Conservation (phyloP, 2,113 vertebrate species). For the Peromyscus leucopus region DNA sequence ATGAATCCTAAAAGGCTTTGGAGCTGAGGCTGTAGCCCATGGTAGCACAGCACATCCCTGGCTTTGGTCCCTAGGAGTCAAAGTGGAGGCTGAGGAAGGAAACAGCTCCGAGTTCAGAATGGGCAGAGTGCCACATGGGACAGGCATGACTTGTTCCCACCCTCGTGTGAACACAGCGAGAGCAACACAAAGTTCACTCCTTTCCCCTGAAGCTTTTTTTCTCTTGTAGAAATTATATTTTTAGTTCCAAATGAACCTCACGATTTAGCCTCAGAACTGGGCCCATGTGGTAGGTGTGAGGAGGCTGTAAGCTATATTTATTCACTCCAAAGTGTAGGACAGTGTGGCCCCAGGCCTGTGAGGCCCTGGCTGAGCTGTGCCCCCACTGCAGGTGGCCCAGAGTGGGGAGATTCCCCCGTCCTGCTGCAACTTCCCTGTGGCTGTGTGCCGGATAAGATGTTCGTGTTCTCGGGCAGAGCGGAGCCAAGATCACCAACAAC, state of each 20-base stretch:
- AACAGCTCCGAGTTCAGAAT: neutral
- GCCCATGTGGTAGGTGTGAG: neutral
- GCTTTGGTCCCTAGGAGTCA: neutral
- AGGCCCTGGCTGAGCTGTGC: neutral
- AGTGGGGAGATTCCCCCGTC: constrained; percentile 99
- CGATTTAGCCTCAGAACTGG: neutral
- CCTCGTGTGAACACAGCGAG: neutral
- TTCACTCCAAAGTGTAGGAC: neutral
- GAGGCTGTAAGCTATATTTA: neutral
- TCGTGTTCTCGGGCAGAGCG: constrained; percentile 99
- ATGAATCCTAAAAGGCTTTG: neutral
- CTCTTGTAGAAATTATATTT: neutral
- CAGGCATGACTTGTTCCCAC: neutral
- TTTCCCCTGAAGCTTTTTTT: neutral
- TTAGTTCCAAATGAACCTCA: neutral
- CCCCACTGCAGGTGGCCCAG: constrained; percentile 91
- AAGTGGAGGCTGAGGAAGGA: neutral
- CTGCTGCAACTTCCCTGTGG: constrained; percentile 99
- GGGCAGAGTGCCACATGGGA: accelerated
- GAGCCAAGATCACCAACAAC: constrained; percentile 99
- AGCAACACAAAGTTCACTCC: neutral
- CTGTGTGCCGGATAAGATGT: constrained; percentile 99
- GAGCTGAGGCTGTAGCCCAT: neutral
- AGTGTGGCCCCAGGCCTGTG: too few species aligned
- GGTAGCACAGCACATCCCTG: neutral